Evolutionary conservation across 2,113 vertebrate species (phyloP).

Genomic region (Typhlomys cinereus): DNA sequence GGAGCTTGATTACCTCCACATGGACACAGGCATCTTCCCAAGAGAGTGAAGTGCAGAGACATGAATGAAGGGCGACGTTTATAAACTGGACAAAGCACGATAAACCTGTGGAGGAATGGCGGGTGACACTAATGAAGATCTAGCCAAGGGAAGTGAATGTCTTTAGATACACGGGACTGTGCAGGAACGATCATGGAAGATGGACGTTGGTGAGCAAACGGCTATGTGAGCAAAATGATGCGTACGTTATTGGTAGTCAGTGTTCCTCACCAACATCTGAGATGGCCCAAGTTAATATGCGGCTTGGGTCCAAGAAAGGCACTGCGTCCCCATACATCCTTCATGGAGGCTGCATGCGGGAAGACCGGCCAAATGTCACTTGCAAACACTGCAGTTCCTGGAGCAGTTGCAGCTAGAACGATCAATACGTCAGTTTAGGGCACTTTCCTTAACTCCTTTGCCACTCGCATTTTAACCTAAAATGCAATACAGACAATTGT

Average conservation of each 20-base stretch:
- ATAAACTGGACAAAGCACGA: neutral
- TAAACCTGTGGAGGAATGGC: neutral
- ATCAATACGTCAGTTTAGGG: neutral
- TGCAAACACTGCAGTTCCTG: neutral
- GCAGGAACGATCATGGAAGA: no score
- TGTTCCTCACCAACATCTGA: neutral
- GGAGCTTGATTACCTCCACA: neutral
- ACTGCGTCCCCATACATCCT: neutral
- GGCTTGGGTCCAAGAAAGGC: neutral
- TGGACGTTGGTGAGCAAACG: neutral
- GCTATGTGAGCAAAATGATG: neutral
- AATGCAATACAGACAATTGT: neutral
- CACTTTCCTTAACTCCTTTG: neutral
- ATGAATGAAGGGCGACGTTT: neutral
- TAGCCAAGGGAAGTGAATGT: neutral
- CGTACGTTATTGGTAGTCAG: neutral
- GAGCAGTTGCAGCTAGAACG: neutral
- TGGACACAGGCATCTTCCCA: neutral
- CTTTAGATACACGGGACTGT: neutral
- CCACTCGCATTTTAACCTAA: neutral
- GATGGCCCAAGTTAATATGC: neutral
- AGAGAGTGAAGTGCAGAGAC: neutral
- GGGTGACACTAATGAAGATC: neutral
- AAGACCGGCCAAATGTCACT: neutral
- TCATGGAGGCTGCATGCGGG: neutral